Base-by-base conservation (phyloP, 2,888 invertebrate genomes). In the Leptinotarsa rubiginosa region DNA sequence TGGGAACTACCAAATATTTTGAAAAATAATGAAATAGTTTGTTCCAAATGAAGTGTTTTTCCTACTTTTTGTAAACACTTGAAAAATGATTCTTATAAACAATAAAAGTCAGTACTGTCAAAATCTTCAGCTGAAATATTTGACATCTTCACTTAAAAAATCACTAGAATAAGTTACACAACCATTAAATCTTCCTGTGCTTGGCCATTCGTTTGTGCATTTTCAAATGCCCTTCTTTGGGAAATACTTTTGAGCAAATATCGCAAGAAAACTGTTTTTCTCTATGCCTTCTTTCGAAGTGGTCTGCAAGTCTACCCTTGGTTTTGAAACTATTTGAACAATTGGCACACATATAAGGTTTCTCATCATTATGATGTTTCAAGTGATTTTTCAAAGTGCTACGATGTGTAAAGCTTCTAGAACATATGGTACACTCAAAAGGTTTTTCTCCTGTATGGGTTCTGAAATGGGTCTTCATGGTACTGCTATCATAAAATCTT, bases 151-250 rank as follows among this genome's bases (percentile, higher is more conserved):
- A 41, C 1, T 41, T 10, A 41, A 10, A 41, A 41, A 41, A 41
- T 10, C 41, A 41, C 2, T 41, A 50, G 50, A 50, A 50, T 50
- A 15, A 50, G 15, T 50, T n/a, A 13, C 50, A 50, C 15, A n/a
- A 50, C 20, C n/a, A 54, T 54, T 54, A 18, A 54, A 59, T 25
- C 59, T 25, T n/a, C 22, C 3, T 25, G 22, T 59, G 59, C 13
- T 13, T 13, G 4, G 25, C 59, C 59, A 59, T 59, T 59, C 59
- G 25, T 25, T 25, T 25, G 25, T 59, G 59, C 59, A 25, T 59
- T 59, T 25, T 59, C 22, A 59, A 25, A 59, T 25, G 59, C 15
- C 59, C 59, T 59, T 59, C 59, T 59, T 59, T 59, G 25, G 59
- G 59, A 59, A 59, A 59, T 3, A 22, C 25, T 25, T 59, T 59